A percentile compares a stretch with the other conserved stretches of the same genome.
phyloP scores from a whole-genome alignment of 53 echinoderm and acorn worm genomes.

The Luidia sarsii region DNA sequence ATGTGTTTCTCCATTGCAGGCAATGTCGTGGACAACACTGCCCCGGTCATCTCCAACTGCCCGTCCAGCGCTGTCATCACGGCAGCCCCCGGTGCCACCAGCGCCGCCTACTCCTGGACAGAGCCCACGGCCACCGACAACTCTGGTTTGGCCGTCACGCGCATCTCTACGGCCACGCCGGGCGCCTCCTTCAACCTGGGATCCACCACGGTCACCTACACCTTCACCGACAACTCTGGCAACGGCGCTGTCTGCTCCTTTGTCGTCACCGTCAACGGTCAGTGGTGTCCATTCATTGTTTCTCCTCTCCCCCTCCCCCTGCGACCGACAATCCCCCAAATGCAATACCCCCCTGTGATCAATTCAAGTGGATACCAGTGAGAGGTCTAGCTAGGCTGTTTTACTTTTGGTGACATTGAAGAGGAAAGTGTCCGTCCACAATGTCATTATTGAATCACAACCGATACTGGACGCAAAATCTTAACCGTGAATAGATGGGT shows the following conservation, averaged over 20 bases:
- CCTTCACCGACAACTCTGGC: constrained; percentile 59
- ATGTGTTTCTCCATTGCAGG: too few species aligned
- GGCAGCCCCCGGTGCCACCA: constrained; percentile 45
- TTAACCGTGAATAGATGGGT: too few species aligned
- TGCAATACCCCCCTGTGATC: too few species aligned
- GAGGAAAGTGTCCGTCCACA: too few species aligned
- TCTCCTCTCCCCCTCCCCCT: too few species aligned
- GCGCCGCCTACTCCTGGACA: constrained; percentile 58
- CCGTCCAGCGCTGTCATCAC: constrained; percentile 23
- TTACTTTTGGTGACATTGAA: too few species aligned
- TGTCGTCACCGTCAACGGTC: constrained; percentile 12
- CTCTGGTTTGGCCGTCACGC: constrained; percentile 1
- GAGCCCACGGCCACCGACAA: constrained; percentile 65
- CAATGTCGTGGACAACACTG: constrained; percentile 40
- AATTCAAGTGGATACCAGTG: too few species aligned
- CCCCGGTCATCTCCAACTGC: constrained; percentile 56
- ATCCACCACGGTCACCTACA: constrained; percentile 51
- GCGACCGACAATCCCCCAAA: too few species aligned
- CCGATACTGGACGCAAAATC: too few species aligned
- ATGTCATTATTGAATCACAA: too few species aligned
- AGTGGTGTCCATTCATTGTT: too few species aligned
- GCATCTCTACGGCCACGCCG: constrained; percentile 8
- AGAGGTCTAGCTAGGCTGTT: too few species aligned
- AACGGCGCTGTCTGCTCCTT: constrained; percentile 56
- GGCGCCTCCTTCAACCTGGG: constrained; percentile 54